Percentiles rank a stretch among this genome's conserved stretches.
These are phyloP conservation scores for Drepanosiphum platanoidis DNA, from an alignment of 2,888 invertebrate genomes.

Conservation along the genomic window DNA sequence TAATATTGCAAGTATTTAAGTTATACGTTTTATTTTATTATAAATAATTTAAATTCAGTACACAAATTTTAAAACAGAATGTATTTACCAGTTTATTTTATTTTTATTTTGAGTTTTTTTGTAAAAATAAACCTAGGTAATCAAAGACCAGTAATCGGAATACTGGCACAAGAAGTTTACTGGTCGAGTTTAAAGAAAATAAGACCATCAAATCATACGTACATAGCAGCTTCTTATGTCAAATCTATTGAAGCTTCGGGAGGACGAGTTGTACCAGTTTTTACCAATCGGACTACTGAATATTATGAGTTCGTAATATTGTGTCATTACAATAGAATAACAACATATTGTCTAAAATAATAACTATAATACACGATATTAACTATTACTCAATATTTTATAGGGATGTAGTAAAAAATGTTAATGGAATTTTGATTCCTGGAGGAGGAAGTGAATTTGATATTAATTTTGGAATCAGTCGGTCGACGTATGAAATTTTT, in stretches of 20 bases:
- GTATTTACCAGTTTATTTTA: neutral
- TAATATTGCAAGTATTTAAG: neutral
- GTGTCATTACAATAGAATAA: too few species aligned
- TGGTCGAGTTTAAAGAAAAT: constrained; percentile 69
- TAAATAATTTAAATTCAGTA: neutral
- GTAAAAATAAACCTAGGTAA: neutral
- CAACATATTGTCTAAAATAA: too few species aligned
- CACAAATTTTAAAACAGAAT: neutral
- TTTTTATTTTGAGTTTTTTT: neutral
- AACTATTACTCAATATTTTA: constrained; percentile 67
- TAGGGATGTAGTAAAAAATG: constrained; percentile 71
- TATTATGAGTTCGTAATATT: constrained; percentile 57
- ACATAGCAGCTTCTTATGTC: constrained; percentile 87
- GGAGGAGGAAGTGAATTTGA: constrained; percentile 82
- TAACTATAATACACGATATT: neutral
- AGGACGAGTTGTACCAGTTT: constrained; percentile 83
- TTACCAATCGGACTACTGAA: constrained; percentile 37
- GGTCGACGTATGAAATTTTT: constrained; percentile 76
- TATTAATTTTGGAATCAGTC: constrained; percentile 76
- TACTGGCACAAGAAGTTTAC: constrained; percentile 76
- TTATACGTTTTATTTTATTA: neutral
- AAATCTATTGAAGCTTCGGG: constrained; percentile 89
- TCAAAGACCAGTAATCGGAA: constrained; percentile 73
- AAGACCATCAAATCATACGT: constrained; percentile 74
- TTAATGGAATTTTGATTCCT: constrained; percentile 83